phyloP scores from a whole-genome alignment of 2,797 vertebrate genomes.

The Lagorchestes hirsutus region DNA sequence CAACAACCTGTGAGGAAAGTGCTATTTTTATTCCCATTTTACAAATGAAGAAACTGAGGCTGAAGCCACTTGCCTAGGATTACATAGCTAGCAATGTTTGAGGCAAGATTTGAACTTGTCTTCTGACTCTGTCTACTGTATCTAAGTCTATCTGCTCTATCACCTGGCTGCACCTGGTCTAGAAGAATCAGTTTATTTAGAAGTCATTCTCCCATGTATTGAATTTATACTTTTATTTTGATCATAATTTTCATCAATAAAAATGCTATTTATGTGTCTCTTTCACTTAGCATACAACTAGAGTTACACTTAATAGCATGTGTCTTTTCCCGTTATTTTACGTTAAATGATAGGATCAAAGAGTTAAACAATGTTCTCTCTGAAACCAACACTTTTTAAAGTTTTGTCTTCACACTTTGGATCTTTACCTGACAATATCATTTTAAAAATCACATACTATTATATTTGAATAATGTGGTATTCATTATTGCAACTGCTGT shows the following conservation, averaged over 20 bases:
- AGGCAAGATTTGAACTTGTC: background rate
- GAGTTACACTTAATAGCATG: background rate
- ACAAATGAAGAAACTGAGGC: background rate
- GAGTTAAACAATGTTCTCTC: background rate
- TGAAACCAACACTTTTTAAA: background rate
- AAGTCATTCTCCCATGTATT: conserved; percentile 26
- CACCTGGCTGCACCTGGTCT: background rate
- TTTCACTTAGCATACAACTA: background rate
- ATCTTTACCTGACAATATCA: conserved; percentile 4
- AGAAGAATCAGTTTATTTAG: conserved; percentile 13
- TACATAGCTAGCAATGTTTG: background rate
- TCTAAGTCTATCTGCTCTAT: background rate
- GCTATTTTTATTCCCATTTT: background rate
- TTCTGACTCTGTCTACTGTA: background rate
- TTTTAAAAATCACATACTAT: background rate
- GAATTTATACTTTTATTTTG: conserved; percentile 20
- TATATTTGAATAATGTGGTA: conserved; percentile 25
- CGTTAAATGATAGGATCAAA: conserved; percentile 38
- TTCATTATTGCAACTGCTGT: conserved; percentile 22
- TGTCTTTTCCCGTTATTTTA: conserved; percentile 18
- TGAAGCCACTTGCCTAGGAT: background rate
- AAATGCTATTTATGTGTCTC: conserved; percentile 37
- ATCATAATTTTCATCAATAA: conserved; percentile 8
- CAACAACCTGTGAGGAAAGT: background rate
- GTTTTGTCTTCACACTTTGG: conserved; percentile 25